These are phyloP conservation scores for Psittacula cyanocephala DNA, from an alignment of 2,113 vertebrate genomes.

Conservation along the genomic window DNA sequence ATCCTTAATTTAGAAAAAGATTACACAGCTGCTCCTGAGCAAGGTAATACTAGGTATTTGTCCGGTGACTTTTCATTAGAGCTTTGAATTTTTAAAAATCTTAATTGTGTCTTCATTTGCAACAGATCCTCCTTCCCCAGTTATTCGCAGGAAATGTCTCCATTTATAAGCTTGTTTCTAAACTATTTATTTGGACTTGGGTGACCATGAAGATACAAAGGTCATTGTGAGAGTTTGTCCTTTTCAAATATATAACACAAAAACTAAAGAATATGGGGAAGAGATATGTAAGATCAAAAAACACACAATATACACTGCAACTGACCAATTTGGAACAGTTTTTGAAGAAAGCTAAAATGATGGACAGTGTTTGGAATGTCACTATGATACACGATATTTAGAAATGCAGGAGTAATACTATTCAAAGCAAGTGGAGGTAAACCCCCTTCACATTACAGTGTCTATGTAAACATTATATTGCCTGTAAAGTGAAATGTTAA, in stretches of 20 bases:
- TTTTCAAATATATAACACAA: background rate
- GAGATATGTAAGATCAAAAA: background rate
- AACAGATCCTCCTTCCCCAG: background rate
- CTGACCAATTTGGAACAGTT: background rate
- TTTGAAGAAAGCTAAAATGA: conserved; percentile 25
- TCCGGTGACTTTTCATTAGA: background rate
- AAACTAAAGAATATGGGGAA: background rate
- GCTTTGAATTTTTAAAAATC: background rate
- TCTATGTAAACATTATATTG: background rate
- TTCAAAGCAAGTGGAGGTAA: conserved; percentile 36
- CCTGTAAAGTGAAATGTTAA: background rate
- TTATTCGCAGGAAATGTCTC: background rate
- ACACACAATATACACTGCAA: background rate
- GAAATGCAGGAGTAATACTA: conserved; percentile 13
- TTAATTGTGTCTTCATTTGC: background rate
- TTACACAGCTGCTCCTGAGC: background rate
- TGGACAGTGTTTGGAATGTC: background rate
- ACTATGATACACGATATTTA: conserved; percentile 20
- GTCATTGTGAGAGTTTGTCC: background rate
- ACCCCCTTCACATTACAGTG: background rate
- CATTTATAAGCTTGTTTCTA: background rate
- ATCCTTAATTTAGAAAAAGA: background rate
- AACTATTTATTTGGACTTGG: background rate
- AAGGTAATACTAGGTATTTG: background rate
- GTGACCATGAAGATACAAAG: background rate